Base-by-base conservation (phyloP, 2,797 vertebrate species). In the Knipowitschia caucasica region DNA sequence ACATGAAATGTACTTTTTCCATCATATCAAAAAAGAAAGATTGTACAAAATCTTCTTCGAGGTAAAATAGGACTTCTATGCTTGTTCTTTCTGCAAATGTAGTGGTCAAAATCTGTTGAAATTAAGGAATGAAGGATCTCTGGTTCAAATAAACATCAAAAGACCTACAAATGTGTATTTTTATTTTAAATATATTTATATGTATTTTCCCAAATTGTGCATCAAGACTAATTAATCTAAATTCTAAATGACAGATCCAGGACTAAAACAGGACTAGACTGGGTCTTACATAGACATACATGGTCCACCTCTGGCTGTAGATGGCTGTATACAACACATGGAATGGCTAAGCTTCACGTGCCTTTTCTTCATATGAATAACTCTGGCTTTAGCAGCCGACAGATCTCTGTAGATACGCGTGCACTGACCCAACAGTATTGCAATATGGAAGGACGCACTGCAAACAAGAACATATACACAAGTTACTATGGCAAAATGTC, bases 291-390 rank as follows among this genome's bases (percentile, higher is more conserved):
- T n/a, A n/a, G n/a, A 39, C 36, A 39, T 21, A n/a, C 11, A 20
- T 12, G 18, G 36, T 20, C 18, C 36, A 20, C 18, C n/a, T 2
- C 35, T 39, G 36, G 36, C 36, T 39, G 18, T 20, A 39, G 12
- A 10, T 4, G 36, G 29, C 52, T 30, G 38, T 20, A 56, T 62
- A 54, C 27, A 10, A 30, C 27, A 62, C 50, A 67, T n/a, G 17
- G 25, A 70, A 50, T 25, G 51, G 34, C 64, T 50, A 45, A 50
- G 72, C 78, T 86, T 78, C 29, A 71, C 53, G 78, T 87, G 86
- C 84, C 82, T 85, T 85, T 73, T 67, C 21, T 50, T 66, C 31
- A 54, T 53, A 59, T 69, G 17, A 39, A 21, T 39, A 39, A 39
- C 36, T 72, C 23, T 74, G 56, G 44, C 69, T 66, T 31, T 56